Base-by-base conservation (phyloP, 1,140 invertebrate genomes). In the Drosophila ercepeae region DNA sequence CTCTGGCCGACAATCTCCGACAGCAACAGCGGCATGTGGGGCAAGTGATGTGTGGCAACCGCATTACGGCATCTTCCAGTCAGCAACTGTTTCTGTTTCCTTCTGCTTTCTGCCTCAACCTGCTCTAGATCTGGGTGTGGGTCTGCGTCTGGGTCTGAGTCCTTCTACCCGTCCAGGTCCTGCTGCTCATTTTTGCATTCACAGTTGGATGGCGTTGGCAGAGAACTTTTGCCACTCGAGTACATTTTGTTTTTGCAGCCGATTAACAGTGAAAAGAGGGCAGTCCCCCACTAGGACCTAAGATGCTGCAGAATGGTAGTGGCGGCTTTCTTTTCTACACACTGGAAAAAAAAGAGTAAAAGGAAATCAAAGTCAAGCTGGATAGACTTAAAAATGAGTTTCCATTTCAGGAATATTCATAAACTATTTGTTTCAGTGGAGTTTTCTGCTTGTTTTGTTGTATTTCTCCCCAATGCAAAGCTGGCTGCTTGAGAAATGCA, bases 161-260 rank as follows among this genome's bases (percentile, higher is more conserved):
- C 29, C 9, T 9, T n/a, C 45, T 23, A 27, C 13, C 13, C 18
- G 14, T 42, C 16, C 16, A 16, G 19, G 3, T 57, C 42, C 8
- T 4, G 16, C 21, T 42, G 54, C 61, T 76, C 54, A 46, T 71
- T 49, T 60, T 82, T 61, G 77, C 54, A 81, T 71, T 78, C 65
- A 78, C 64, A 81, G 76, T 75, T 75, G 64, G 54, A 45, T 74
- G 63, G 13, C 25, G 25, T 18, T 67, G 46, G 42, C 41, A 16
- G 27, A 51, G 64, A 81, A 81, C 61, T 81, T 81, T 73, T 82
- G 57, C 78, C 78, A 81, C 78, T 82, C 64, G 78, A 77, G 73
- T 77, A 81, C 73, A 81, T 81, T 82, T 75, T 70, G 64, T 73
- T 81, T 81, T 81, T 81, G 78, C 78, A 82, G 73, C 68, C 78